Base-by-base conservation (phyloP, 2,888 invertebrate genomes). In the Cetonia aurata region DNA sequence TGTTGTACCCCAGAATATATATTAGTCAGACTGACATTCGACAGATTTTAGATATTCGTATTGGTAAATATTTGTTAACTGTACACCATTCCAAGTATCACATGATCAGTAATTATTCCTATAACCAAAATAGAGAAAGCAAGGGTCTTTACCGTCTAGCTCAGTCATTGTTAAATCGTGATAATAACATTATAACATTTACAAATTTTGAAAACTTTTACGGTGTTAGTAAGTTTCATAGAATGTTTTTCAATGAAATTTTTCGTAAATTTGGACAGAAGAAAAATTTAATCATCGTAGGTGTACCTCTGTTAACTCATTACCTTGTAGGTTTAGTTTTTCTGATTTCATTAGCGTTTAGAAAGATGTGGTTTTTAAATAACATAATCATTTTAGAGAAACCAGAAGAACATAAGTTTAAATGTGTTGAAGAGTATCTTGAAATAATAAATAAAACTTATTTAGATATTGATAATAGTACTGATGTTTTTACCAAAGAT, bases 291-390 rank as follows among this genome's bases (percentile, higher is more conserved):
- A 71, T 83, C 33, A 71, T 83, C n/a, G 77, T 81, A 10, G 78
- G 79, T 55, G 69, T 83, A 50, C 82, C 82, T 6, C 77, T 84
- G 55, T 69, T 82, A 17, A 83, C 82, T 6, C 79, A 81, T 74
- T 82, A 83, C 74, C 72, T 83, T 42, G 82, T 80, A 13, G 81
- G 82, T 12, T 68, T 84, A 59, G 73, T 83, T 67, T 81, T 77
- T 69, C 70, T 83, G 19, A 69, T 83, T 67, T 74, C 77, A 12
- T 74, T 74, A 60, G 72, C 74, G 13, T 83, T 78, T 74, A 75
- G 80, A 52, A 65, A 68, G 19, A 74, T 82, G 74, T 78, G 74
- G 74, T 81, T 74, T 69, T 74, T 71, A 72, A 72, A 57, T 53
- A 72, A 68, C 41, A 12, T 48, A 6, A 65, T 71, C 19, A 37